Evolutionary conservation across 2,113 vertebrate species (phyloP), one percentile per base, ranked within the genome.

Genomic region (Entelurus aequoreus): DNA sequence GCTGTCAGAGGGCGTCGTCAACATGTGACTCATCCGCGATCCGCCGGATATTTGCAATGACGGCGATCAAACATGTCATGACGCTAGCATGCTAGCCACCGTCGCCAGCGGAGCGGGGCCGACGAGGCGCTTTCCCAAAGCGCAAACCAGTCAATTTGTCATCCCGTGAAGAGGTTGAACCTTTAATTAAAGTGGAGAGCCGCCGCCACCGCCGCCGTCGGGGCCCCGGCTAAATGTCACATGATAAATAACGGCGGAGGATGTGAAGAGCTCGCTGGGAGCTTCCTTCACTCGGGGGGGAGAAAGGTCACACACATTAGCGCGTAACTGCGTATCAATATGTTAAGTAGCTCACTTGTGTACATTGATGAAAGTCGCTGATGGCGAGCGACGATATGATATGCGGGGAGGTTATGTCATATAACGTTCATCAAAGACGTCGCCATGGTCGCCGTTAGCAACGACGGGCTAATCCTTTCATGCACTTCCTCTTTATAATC

Each of bases 101-200:
- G 46, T 69, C 16, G 67, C 66, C 71, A 69, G 61, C 76, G 67
- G 66, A 64, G 60, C 65, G 38, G 62, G 55, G 44, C 38, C 65
- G 75, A 76, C 72, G 36, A 65, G 72, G 74, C 72, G 68, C 67
- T 79, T 79, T 83, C 80, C 76, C 74, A 57, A 75, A 75, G 66
- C 79, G 54, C 77, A 75, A 81, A 84, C 76, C 78, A 85, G 80
- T 89, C 87, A 84, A 88, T 89, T 85, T 84, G 81, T 89, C 87
- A 89, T 81, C 71, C 65, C 16, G 70, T 81, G 77, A 86, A 78
- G 83, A 87, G 84, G 85, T 80, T 77, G 85, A 88, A 84, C 80
- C 87, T 87, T 88, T 89, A 88, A 91, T 90, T 90, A 89, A 90
- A 88, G 79, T 76, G 82, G 83, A 88, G 85, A 76, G 82, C 81